Base-by-base conservation (phyloP, 2,888 invertebrate species). In the Andrena camellia region DNA sequence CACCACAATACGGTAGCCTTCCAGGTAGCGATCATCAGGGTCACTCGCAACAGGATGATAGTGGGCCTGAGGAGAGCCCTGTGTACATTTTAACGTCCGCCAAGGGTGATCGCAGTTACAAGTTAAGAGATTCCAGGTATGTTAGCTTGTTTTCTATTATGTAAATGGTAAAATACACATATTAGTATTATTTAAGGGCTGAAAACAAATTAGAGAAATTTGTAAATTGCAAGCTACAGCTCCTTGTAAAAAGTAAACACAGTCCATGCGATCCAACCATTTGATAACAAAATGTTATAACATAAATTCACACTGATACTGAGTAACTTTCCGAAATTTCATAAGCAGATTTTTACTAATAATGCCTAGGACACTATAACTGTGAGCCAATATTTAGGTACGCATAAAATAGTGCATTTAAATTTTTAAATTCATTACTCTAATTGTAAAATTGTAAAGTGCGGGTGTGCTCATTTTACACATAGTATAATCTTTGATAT, bases 41-140 rank as follows among this genome's bases (percentile, higher is more conserved):
- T 70, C 92, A 93, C 69, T 93, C 94, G 2, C 93, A 94, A 86
- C 91, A 93, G 78, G 92, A 93, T 86, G 92, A 94, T 77, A 93
- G 94, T 83, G 93, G 93, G n/a, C 91, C 94, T 26, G 93, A 94
- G 79, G 93, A 93, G 83, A 92, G 93, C 76, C 93, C 93, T 60
- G 94, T 94, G 50, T 93, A 94, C 84, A 93, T 94, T 81, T 86
- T 93, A 33, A 92, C 93, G 29, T 93, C 94, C 70, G 92, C 94
- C 42, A 94, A 94, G 68, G 94, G 94, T 50, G 94, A 94, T 71
- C 92, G 93, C 57, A 94, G 94, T 88, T 97, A 97, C 94, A 97
- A 97, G 93, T 95, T 97, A 85, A 96, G 97, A 90, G 97, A 97
- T 93, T 97, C 97, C 90, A 96, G 97, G 97, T 96, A 94, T 74